Conservation (phyloP, 2,888 invertebrate genomes). For the Drosophila colorata region DNA sequence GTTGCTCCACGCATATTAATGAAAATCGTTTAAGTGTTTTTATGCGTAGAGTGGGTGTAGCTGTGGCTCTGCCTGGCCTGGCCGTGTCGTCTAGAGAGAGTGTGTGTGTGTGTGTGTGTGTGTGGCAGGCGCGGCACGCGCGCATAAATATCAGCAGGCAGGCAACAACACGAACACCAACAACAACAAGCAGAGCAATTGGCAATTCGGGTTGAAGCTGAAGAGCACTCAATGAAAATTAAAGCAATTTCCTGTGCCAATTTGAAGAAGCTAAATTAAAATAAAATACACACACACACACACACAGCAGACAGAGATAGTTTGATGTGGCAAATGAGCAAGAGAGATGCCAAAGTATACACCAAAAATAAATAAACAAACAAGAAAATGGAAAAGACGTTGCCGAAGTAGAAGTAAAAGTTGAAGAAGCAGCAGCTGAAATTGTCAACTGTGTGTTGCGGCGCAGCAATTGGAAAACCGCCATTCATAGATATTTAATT, state of each 20-base stretch:
- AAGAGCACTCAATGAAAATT: conserved; percentile 76
- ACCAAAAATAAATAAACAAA: background rate
- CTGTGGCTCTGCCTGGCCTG: background rate
- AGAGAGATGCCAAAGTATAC: background rate
- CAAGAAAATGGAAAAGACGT: background rate
- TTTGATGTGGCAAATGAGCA: background rate
- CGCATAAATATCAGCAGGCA: conserved; percentile 53
- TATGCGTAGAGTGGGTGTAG: conserved; percentile 27
- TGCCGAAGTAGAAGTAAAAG: background rate
- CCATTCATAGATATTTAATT: conserved; percentile 82
- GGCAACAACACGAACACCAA: conserved; percentile 3
- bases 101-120: conserved; percentile 8
- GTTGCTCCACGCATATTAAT: conserved; percentile 64
- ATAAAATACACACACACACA: conserved; percentile 58
- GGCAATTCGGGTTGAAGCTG: conserved; percentile 53
- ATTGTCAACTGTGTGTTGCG: conserved; percentile 20
- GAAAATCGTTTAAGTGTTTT: conserved; percentile 70
- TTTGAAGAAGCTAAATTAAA: conserved; percentile 77
- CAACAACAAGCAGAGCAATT: conserved; percentile 34
- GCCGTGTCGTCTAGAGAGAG: background rate
- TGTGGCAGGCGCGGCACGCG: conserved; percentile 55
- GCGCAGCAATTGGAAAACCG: conserved; percentile 58
- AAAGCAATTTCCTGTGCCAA: conserved; percentile 81
- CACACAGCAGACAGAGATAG: conserved; percentile 2
- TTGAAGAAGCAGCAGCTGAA: conserved; percentile 4